Evolutionary conservation across 2,113 vertebrate genomes (phyloP).

Genomic region (Neotragus pygmaeus): DNA sequence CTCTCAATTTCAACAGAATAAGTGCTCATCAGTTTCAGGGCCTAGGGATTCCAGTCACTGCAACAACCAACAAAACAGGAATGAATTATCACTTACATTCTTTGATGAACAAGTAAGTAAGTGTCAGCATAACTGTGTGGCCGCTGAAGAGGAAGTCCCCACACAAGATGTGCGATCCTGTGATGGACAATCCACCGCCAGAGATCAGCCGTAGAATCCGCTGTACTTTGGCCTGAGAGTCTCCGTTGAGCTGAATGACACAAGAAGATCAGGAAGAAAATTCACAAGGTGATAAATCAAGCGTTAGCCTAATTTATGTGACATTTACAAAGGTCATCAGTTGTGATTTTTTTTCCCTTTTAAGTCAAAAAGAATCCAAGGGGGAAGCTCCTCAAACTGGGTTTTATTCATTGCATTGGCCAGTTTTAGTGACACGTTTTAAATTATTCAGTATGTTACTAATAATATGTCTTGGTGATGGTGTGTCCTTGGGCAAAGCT

Average conservation of each 20-base stretch:
- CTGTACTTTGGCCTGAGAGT: constrained; percentile 93
- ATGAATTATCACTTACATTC: constrained; percentile 89
- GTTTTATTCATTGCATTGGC: neutral
- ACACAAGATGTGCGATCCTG: constrained; percentile 94
- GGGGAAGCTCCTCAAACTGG: neutral
- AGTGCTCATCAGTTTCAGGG: neutral
- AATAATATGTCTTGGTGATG: constrained; percentile 45
- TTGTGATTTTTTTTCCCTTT: neutral
- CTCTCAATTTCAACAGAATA: neutral
- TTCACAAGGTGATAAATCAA: neutral
- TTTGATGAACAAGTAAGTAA: constrained; percentile 97
- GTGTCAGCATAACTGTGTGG: constrained; percentile 94
- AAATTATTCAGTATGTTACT: constrained; percentile 61
- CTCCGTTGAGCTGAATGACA: constrained; percentile 88
- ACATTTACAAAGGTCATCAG: neutral
- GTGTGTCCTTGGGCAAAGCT: constrained; percentile 60
- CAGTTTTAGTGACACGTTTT: constrained; percentile 13
- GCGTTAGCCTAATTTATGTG: neutral
- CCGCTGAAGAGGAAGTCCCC: constrained; percentile 98
- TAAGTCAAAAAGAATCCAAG: neutral
- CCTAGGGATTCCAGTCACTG: neutral
- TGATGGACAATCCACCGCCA: constrained; percentile 94
- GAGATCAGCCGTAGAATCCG: constrained; percentile 92
- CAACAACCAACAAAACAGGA: neutral
- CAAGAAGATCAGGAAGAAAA: neutral